phyloP scores from a whole-genome alignment of 2,888 invertebrate genomes.

The Autographa gamma region DNA sequence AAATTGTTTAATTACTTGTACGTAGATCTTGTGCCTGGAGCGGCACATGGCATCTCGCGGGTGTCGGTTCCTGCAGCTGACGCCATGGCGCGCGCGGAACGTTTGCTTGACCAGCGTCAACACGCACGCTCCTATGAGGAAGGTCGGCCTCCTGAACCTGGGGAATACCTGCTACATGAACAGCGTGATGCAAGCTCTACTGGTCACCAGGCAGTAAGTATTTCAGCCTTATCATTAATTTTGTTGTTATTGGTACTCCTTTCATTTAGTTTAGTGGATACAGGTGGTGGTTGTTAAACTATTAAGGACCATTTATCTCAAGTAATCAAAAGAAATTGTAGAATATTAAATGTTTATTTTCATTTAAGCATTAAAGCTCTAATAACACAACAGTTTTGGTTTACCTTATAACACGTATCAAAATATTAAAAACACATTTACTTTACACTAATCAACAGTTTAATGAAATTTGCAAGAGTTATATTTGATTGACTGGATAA shows the following conservation, averaged over 20 bases:
- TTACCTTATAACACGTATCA: too few species aligned
- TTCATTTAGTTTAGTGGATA: not conserved
- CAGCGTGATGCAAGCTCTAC: constrained; percentile 94
- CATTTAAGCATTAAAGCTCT: too few species aligned
- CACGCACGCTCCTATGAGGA: constrained; percentile 72
- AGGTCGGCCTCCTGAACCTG: constrained; percentile 94
- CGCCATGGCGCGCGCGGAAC: constrained; percentile 74
- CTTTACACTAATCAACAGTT: too few species aligned
- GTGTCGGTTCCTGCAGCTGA: constrained; percentile 70
- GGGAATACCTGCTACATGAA: constrained; percentile 98
- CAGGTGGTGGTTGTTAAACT: too few species aligned
- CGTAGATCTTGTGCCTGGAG: constrained; percentile 77
- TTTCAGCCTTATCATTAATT: not conserved
- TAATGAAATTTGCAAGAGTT: too few species aligned
- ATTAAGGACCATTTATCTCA: too few species aligned
- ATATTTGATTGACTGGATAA: too few species aligned
- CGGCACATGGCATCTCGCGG: constrained; percentile 82
- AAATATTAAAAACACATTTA: too few species aligned
- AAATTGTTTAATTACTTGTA: constrained; percentile 16
- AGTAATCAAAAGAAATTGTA: too few species aligned
- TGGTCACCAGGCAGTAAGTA: constrained; percentile 93
- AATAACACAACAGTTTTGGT: too few species aligned
- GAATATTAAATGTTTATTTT: too few species aligned
- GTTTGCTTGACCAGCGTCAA: constrained; percentile 60
- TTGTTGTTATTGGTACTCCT: not conserved